These are phyloP conservation scores for Raja brachyura DNA, from an alignment of 2,113 vertebrate species.

Conservation along the genomic window DNA sequence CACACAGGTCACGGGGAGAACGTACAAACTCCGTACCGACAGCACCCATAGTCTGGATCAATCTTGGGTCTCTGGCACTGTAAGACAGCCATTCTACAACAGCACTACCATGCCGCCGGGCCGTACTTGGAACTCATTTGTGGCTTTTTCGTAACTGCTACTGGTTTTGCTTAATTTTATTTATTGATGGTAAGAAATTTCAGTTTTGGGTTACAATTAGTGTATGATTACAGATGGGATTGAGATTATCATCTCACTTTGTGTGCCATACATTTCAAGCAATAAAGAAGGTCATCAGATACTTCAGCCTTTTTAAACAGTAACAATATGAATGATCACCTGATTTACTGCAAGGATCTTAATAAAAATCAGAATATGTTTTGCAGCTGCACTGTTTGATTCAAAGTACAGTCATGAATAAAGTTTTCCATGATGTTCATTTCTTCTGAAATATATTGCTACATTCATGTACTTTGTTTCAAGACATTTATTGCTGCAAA, in stretches of 20 bases:
- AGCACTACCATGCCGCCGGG: too few relatives aligned
- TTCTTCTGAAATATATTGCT: neutral
- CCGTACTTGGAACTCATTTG: neutral
- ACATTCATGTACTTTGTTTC: neutral
- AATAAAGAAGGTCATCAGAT: neutral
- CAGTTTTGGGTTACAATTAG: neutral
- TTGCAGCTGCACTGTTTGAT: neutral
- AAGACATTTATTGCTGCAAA: neutral
- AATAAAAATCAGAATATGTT: neutral
- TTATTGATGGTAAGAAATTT: constrained; percentile 20
- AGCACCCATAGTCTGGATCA: too few relatives aligned
- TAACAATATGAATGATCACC: neutral
- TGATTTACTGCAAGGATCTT: neutral
- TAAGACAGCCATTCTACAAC: too few relatives aligned
- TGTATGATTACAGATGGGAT: neutral
- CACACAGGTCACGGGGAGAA: too few relatives aligned
- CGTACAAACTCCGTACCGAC: too few relatives aligned
- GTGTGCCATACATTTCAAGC: neutral
- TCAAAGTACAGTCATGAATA: neutral
- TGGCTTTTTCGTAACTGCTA: neutral
- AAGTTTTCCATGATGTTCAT: neutral
- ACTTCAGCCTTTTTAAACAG: neutral
- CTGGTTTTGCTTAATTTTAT: neutral
- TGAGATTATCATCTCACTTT: neutral
- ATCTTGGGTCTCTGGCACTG: too few relatives aligned